Evolutionary conservation across 2,797 vertebrate genomes (phyloP), one percentile per base, ranked within the genome.

Genomic region (Masticophis lateralis): DNA sequence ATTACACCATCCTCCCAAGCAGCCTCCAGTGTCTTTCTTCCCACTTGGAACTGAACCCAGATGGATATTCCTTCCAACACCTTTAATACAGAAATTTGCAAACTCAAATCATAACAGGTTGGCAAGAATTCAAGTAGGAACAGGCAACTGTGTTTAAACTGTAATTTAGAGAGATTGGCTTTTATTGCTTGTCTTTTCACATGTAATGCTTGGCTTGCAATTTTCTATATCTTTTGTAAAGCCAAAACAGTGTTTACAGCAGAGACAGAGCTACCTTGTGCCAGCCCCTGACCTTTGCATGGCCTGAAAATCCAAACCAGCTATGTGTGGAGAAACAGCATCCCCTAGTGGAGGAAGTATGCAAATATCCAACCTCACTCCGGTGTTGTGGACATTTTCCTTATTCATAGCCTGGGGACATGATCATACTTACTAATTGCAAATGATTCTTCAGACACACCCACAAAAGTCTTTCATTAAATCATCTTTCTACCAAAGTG

Each of bases 271-370:
- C 0, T 60, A 11, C 37, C 92, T 79, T 95, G 90, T 5, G 93
- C 28, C 95, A 95, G 96, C 92, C 92, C 91, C 92, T 97, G 97
- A 97, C 97, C 96, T 97, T 95, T 94, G 92, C 91, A 63, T 95
- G 97, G 96, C 96, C 96, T 92, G 57, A 5, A 92, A 66, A 60
- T 89, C 37, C 91, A 61, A 90, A 47, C 10, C 0, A 0, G 28
- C 7, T 88, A 95, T 96, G 86, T 89, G 89, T 92, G 93, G 97
- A 95, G 95, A 96, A 97, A 97, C 86, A 97, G 97, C 96, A 93
- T 97, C 66, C 94, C 96, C 97, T 97, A 95, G 95, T 97, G 97
- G 96, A 95, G 0, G 93, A 51, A 97, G 91, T 0, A n/a, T 37
- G 95, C 59, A 96, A 97, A 89, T 92, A 66, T 56, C 93, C 91